Evolutionary conservation across 1,140 invertebrate genomes (phyloP).

Genomic region (Caenorhabditis tropicalis): DNA sequence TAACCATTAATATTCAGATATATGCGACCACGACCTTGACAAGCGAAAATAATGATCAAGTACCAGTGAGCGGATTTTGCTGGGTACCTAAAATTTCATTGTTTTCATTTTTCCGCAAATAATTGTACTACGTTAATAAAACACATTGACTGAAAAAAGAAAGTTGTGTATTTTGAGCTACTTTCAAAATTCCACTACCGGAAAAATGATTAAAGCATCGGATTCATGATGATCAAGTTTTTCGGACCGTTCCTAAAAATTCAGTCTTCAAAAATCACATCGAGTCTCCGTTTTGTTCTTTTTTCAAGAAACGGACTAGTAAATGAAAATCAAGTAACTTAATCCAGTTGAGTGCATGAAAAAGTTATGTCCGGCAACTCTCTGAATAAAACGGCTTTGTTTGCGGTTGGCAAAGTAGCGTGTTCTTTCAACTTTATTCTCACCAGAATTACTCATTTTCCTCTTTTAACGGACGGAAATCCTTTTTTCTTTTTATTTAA

Average conservation of each 20-base stretch:
- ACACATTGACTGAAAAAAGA: no score
- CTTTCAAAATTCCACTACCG: no score
- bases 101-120: neutral
- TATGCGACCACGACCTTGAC: neutral
- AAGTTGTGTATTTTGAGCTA: no score
- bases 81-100: neutral
- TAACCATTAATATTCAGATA: neutral
- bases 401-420: neutral
- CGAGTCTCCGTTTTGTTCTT: neutral
- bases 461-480: no score
- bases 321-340: neutral
- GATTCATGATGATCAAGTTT: no score
- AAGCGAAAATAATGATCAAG: neutral
- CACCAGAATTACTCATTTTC: neutral
- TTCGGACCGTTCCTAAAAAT: no score
- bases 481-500: neutral
- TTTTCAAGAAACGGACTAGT: neutral
- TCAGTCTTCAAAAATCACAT: no score
- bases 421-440: neutral
- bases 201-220: no score
- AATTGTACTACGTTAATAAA: neutral
- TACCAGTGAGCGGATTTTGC: neutral
- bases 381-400: slow-evolving; percentile 15
- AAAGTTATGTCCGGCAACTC: slow-evolving; percentile 18
- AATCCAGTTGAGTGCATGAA: slow-evolving; percentile 26